Evolutionary conservation across 2,113 vertebrate species (phyloP).

Genomic region (Gadus macrocephalus): DNA sequence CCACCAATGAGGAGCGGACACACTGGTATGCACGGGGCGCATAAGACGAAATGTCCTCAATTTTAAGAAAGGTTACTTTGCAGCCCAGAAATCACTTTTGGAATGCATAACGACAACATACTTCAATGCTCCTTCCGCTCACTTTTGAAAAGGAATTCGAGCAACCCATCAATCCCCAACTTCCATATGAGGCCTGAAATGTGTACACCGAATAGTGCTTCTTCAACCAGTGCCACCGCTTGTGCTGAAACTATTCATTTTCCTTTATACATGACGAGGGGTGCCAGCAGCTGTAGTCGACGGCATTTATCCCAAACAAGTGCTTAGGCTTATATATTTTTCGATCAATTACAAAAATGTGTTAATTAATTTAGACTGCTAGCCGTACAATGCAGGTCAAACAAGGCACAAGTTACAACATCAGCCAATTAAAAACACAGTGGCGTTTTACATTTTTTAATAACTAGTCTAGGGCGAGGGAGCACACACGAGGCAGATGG

Average conservation of each 20-base stretch:
- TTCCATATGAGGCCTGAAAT: constrained; percentile 1
- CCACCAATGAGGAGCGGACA: constrained; percentile 63
- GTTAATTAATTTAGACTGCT: constrained; percentile 72
- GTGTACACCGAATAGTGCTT: background rate
- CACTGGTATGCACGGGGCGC: constrained; percentile 56
- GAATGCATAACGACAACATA: constrained; percentile 40
- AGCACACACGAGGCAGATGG: constrained; percentile 44
- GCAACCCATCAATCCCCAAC: constrained; percentile 7
- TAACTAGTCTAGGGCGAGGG: constrained; percentile 32
- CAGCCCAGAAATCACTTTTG: constrained; percentile 43
- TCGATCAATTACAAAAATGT: constrained; percentile 66
- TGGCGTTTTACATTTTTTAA: constrained; percentile 40
- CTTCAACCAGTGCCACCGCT: constrained; percentile 5
- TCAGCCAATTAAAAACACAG: constrained; percentile 68
- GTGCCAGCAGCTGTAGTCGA: constrained; percentile 55
- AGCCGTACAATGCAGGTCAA: constrained; percentile 69
- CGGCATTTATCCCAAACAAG: constrained; percentile 56
- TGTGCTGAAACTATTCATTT: constrained; percentile 46
- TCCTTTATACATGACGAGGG: constrained; percentile 52
- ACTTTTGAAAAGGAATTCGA: constrained; percentile 15
- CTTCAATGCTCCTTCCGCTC: background rate
- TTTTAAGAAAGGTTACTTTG: constrained; percentile 67
- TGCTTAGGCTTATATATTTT: constrained; percentile 61
- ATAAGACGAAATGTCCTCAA: constrained; percentile 66
- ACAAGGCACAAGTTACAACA: constrained; percentile 65